Evolutionary conservation across 53 echinoderm and acorn worm genomes (phyloP), one percentile per base, ranked within the genome.

Genomic region (Paracentrotus lividus): DNA sequence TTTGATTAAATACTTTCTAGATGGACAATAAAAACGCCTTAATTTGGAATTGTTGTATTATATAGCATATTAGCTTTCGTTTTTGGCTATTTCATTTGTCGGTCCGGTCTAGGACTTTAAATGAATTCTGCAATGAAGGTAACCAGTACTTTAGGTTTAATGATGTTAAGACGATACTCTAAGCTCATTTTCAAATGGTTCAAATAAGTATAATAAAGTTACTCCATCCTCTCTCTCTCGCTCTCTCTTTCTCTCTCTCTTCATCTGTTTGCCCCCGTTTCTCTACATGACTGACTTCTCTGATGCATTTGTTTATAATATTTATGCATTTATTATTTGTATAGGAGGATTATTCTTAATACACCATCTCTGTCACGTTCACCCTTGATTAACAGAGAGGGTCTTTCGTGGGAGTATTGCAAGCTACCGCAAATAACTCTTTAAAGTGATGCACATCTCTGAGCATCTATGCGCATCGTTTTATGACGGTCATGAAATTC

Each of bases 381-480:
- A 72, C 72, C 36, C 36, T 72, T 72, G 72, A 72, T 34, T 21
- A 72, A 20, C 72, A 5, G 72, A 72, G 72, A 18, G 38, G 32
- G 32, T 72, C 36, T 72, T 38, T 72, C 72, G 72, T 72, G 72
- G 72, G 72, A 72, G 36, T 38, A 18, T 38, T 13, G 21, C 72
- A 16, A 72, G 40, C 15, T 20, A 38, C 38, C 36, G 40, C 38
- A 72, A 72, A 72, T 6, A 72, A 72, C 21, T 32, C 16, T 4
- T 20, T n/a, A n/a, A 12, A 72, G 36, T 72, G 72, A 72, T 38
- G 6, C 40, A 16, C 72, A 72, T 15, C 32, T 38, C 36, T 72
- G 72, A 14, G 36, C 72, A 72, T 72, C 32, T 38, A 40, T 72
- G 72, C 32, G 36, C 72, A 72, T 72, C 72, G 72, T 36, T 40